Percentiles rank a stretch among this genome's conserved stretches.
phyloP scores from a whole-genome alignment of 2,797 vertebrate genomes.

The Gymnocypris eckloni region DNA sequence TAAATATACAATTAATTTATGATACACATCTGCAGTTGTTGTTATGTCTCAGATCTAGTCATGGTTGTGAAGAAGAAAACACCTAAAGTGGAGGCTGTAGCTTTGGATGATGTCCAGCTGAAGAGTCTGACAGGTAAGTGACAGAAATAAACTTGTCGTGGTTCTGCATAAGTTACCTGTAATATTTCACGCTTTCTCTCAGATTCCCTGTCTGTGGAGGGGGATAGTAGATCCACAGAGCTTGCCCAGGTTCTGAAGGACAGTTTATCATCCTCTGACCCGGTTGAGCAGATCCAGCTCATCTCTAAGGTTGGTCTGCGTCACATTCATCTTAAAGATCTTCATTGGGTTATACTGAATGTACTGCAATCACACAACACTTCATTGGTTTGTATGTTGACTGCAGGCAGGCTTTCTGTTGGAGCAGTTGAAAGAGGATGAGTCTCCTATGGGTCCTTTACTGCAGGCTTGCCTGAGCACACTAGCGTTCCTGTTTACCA shows the following conservation, averaged over 20 bases:
- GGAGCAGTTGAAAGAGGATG: slow-evolving; percentile 74
- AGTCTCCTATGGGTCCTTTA: slow-evolving; percentile 65
- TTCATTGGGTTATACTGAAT: neutral
- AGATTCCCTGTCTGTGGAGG: slow-evolving; percentile 78
- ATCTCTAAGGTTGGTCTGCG: slow-evolving; percentile 86
- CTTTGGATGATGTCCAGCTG: slow-evolving; percentile 78
- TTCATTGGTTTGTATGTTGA: neutral
- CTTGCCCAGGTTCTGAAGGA: slow-evolving; percentile 83
- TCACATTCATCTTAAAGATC: neutral
- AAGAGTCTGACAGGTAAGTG: slow-evolving; percentile 81
- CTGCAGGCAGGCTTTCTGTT: slow-evolving; percentile 81
- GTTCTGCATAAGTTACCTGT: neutral
- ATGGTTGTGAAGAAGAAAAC: slow-evolving; percentile 95
- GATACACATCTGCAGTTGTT: neutral
- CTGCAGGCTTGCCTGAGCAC: slow-evolving; percentile 82
- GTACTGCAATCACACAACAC: neutral
- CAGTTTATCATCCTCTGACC: slow-evolving; percentile 81
- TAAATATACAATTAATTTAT: neutral
- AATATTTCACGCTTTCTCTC: slow-evolving; percentile 8
- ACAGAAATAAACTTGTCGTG: neutral
- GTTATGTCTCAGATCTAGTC: slow-evolving; percentile 54
- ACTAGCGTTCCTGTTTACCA: slow-evolving; percentile 82
- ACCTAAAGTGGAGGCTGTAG: slow-evolving; percentile 81
- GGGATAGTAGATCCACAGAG: slow-evolving; percentile 73
- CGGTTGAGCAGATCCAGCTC: slow-evolving; percentile 89